Base-by-base conservation (phyloP, 2,888 invertebrate genomes). In the Pyrocoelia pectoralis region DNA sequence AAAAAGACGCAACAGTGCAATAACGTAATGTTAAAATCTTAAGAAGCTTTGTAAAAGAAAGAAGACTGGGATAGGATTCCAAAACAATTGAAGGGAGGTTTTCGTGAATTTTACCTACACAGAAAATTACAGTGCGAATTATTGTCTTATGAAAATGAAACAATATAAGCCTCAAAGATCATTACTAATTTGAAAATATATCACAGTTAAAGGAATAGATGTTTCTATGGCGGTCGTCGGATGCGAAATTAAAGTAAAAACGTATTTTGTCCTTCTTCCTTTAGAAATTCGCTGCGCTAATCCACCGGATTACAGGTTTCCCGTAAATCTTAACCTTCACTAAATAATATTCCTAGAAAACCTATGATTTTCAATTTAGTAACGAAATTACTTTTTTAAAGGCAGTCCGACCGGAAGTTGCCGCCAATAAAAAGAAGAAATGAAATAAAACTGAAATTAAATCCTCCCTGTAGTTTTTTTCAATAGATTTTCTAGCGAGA, bases 381-480 rank as follows among this genome's bases (percentile, higher is more conserved):
- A 57, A 53, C 56, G 38, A 57, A 62, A 56, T 62, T 52, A 53
- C 57, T 40, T 63, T 57, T 51, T 41, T 48, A 29, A 54, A 43
- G 13, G 48, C 50, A 48, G 15, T 38, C 56, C 29, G 48, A 51
- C 51, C 43, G 52, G 52, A 56, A 33, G 58, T 18, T 43, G 50
- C 38, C 56, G 48, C 48, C 56, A 53, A 61, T 62, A 62, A 62
- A 62, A 61, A 50, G 52, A 57, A 55, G 56, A 63, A 55, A 59
- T 54, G 59, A 64, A 64, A 64, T 64, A 56, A 65, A 56, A 49
- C 61, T 49, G 61, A 56, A 65, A 65, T 65, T 65, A 65, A 65
- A 65, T 65, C 65, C 61, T 57, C 61, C 65, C 65, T 57, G 58
- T 52, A 65, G 65, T 65, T 65, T 61, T 62, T 59, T 61, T 57